Conservation (phyloP, 2,113 vertebrate genomes). For the Mustelus asterias region DNA sequence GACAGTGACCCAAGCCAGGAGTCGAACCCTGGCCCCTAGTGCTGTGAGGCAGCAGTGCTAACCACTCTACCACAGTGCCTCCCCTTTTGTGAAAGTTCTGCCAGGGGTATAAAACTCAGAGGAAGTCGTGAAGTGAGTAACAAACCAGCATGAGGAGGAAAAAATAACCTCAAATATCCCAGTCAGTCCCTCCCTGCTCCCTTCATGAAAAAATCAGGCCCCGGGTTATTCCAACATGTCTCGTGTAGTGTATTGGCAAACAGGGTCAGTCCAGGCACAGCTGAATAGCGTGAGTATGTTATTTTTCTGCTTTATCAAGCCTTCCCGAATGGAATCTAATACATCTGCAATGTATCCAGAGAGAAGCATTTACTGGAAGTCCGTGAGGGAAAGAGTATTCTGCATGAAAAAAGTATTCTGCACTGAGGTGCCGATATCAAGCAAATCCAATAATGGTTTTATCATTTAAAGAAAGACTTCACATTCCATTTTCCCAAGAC, state of each 20-base stretch:
- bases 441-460: background rate
- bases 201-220: background rate
- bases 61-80: too few species aligned
- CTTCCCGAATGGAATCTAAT: background rate
- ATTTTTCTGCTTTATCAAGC: background rate
- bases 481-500: background rate
- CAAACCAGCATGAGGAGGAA: background rate
- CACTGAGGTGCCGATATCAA: background rate
- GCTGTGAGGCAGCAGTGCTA: too few species aligned
- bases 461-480: background rate
- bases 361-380: background rate
- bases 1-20: too few species aligned
- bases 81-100: background rate
- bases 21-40: too few species aligned
- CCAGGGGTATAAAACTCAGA: background rate
- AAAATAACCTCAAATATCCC: background rate
- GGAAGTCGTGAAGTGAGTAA: background rate
- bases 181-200: background rate
- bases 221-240: background rate
- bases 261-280: background rate
- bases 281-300: background rate
- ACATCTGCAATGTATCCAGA: background rate
- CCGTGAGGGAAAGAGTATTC: background rate
- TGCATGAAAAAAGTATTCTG: background rate
- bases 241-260: background rate